These are phyloP conservation scores for Agrilus planipennis DNA, from an alignment of 1,140 invertebrate genomes.

Conservation along the genomic window DNA sequence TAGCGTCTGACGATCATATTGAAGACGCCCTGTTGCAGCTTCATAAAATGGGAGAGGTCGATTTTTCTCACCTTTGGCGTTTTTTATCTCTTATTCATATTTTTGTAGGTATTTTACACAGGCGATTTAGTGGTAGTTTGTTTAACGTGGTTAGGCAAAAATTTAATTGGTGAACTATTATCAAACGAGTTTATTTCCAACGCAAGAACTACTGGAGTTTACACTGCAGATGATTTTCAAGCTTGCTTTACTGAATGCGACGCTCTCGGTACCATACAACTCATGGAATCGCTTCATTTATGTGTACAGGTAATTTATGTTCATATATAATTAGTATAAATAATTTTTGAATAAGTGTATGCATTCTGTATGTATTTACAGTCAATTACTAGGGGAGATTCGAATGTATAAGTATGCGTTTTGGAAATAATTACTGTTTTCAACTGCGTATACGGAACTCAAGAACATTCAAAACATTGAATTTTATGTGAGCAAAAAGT, in stretches of 20 bases:
- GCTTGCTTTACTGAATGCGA: conserved; percentile 62
- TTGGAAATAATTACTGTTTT: too few species aligned
- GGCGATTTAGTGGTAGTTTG: conserved; percentile 60
- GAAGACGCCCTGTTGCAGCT: conserved; percentile 55
- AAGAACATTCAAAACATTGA: too few species aligned
- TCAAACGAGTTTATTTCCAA: conserved; percentile 43
- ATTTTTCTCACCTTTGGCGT: not conserved
- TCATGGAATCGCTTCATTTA: conserved; percentile 56
- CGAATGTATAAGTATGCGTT: too few species aligned
- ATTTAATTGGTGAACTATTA: conserved; percentile 58
- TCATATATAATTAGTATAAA: too few species aligned
- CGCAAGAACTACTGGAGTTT: conserved; percentile 61
- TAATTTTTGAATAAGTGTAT: too few species aligned
- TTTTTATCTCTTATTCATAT: conserved; percentile 7
- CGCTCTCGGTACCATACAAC: conserved; percentile 53
- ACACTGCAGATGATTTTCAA: conserved; percentile 68
- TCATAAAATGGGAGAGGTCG: conserved; percentile 55
- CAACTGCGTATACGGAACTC: too few species aligned
- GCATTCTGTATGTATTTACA: too few species aligned
- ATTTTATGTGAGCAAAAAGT: too few species aligned
- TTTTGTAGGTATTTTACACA: conserved; percentile 33
- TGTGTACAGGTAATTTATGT: conserved; percentile 62
- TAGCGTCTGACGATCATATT: conserved; percentile 56
- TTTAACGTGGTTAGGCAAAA: conserved; percentile 61
- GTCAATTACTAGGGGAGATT: too few species aligned